A percentile compares a stretch with the other conserved stretches of the same genome.
Evolutionary conservation across 2,797 vertebrate species (phyloP).

Genomic region (Argyrosomus regius): DNA sequence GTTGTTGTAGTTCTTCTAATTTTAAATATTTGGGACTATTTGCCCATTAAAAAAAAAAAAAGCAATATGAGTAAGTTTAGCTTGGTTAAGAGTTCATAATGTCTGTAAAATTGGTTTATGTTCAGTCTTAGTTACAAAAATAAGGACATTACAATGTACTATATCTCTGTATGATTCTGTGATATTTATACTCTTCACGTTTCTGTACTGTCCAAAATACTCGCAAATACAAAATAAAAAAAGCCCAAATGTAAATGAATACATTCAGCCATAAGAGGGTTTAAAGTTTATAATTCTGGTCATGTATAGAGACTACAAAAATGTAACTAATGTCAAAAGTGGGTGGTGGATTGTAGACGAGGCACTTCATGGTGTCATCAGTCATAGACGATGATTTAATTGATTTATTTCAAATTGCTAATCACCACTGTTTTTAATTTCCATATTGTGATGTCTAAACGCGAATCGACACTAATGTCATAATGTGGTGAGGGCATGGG

Average conservation of each 20-base stretch:
- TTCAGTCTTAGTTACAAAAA: constrained; percentile 8
- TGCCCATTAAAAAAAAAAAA: background rate
- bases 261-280: constrained; percentile 9
- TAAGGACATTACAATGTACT: constrained; percentile 3
- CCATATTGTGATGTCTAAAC: constrained; percentile 9
- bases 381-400: background rate
- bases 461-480: constrained; percentile 3
- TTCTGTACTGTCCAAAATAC: constrained; percentile 27
- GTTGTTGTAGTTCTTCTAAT: background rate
- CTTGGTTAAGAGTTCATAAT: background rate
- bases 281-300: constrained; percentile 31
- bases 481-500: background rate
- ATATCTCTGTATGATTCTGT: constrained; percentile 29
- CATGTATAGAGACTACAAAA: constrained; percentile 27
- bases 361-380: constrained; percentile 14
- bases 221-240: constrained; percentile 15
- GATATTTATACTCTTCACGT: constrained; percentile 14
- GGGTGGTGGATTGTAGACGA: constrained; percentile 3
- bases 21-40: constrained; percentile 4
- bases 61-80: background rate
- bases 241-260: constrained; percentile 49
- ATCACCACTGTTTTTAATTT: background rate
- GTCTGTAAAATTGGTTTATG: background rate
- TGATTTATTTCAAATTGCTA: background rate
- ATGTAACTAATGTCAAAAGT: constrained; percentile 12